Conservation (phyloP, 2,888 invertebrate genomes). For the Platerodrilus igneus region DNA sequence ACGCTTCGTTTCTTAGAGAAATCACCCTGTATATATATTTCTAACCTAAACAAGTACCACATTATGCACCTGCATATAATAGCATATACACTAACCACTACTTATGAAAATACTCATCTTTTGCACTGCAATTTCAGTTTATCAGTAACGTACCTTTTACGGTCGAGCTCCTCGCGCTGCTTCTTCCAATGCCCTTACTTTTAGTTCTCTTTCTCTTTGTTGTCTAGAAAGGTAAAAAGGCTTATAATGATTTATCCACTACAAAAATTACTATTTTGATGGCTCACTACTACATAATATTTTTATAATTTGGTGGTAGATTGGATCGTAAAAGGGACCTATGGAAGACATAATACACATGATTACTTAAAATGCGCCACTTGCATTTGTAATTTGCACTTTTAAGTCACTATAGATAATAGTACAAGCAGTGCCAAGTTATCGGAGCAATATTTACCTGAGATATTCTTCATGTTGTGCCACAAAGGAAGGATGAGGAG, state of each 20-base stretch:
- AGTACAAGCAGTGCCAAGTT: too few species aligned
- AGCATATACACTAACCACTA: too few species aligned
- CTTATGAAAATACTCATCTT: too few species aligned
- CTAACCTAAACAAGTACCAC: too few species aligned
- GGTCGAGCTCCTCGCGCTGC: constrained; percentile 70
- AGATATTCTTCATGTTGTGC: constrained; percentile 65
- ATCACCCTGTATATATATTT: too few species aligned
- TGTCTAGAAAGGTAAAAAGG: constrained; percentile 47
- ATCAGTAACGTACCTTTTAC: too few species aligned
- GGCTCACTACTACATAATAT: constrained; percentile 13
- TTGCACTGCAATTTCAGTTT: too few species aligned
- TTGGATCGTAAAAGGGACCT: constrained; percentile 21
- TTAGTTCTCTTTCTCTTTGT: constrained; percentile 80
- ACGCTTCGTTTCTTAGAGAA: too few species aligned
- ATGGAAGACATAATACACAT: constrained; percentile 18
- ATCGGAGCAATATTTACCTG: constrained; percentile 46
- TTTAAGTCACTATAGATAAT: too few species aligned
- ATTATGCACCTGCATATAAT: too few species aligned
- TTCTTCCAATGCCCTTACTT: constrained; percentile 80
- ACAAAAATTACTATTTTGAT: constrained; percentile 16
- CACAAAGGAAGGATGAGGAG: constrained; percentile 59
- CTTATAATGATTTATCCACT: constrained; percentile 16
- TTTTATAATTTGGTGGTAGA: constrained; percentile 22
- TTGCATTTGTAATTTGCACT: too few species aligned
- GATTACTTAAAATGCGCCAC: too few species aligned